These are phyloP conservation scores for Lordiphosa mommai DNA, from an alignment of 1,140 invertebrate genomes.

Conservation along the genomic window DNA sequence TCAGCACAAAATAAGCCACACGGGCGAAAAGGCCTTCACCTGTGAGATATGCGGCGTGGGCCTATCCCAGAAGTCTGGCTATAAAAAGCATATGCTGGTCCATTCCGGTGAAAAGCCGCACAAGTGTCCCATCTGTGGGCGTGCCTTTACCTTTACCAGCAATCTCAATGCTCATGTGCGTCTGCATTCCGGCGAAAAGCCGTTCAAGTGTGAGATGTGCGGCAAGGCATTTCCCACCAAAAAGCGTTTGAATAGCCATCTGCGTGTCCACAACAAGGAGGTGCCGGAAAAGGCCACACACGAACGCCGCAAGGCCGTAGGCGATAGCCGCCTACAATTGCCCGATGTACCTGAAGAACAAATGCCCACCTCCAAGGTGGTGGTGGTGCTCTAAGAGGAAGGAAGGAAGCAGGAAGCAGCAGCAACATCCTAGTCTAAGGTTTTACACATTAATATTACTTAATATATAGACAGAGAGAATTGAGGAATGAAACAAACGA, in stretches of 20 bases:
- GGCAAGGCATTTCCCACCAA: conserved; percentile 63
- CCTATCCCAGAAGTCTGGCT: conserved; percentile 74
- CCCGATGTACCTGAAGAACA: conserved; percentile 45
- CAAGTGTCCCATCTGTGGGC: conserved; percentile 66
- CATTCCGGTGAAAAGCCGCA: conserved; percentile 74
- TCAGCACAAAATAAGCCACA: conserved; percentile 72
- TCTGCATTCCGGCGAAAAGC: conserved; percentile 86
- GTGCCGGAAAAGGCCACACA: too few species aligned
- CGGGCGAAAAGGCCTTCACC: conserved; percentile 69
- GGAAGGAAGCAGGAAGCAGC: too few species aligned
- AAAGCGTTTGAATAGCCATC: conserved; percentile 64
- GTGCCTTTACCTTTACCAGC: conserved; percentile 72
- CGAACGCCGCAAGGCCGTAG: too few species aligned
- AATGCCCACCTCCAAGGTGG: conserved; percentile 60
- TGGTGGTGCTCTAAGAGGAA: conserved; percentile 48
- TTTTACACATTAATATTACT: too few species aligned
- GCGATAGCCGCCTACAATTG: not conserved
- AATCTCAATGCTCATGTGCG: conserved; percentile 81
- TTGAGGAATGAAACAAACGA: too few species aligned
- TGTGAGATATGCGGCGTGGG: conserved; percentile 78
- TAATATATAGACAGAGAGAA: too few species aligned
- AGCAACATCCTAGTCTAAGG: too few species aligned
- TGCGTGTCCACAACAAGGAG: conserved; percentile 61
- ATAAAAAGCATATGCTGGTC: conserved; percentile 76
- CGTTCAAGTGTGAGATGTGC: conserved; percentile 61